Conservation (phyloP, 2,113 vertebrate species). For the Pagrus major region DNA sequence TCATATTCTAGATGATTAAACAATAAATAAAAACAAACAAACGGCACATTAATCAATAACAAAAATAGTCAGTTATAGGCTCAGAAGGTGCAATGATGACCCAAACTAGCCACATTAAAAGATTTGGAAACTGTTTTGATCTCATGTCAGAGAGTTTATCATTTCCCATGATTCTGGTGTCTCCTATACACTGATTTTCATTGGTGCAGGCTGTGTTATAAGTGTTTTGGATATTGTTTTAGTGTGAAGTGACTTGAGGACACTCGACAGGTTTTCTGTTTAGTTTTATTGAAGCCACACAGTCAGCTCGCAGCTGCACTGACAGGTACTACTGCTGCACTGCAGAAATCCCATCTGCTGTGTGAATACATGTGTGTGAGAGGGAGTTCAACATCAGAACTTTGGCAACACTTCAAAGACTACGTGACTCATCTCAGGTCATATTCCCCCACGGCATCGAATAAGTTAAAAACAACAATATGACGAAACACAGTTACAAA, state of each 20-base stretch:
- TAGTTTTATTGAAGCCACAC: conserved; percentile 63
- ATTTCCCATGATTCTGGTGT: not conserved
- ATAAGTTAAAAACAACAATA: conserved; percentile 51
- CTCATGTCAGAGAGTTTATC: too few species aligned
- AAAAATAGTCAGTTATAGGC: too few species aligned
- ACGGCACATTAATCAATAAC: too few species aligned
- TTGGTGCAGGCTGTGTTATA: not conserved
- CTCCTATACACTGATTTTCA: not conserved
- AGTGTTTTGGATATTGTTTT: not conserved
- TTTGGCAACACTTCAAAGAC: conserved; percentile 44
- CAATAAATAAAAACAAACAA: too few species aligned
- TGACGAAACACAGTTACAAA: conserved; percentile 12
- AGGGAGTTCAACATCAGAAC: conserved; percentile 23
- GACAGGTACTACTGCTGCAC: conserved; percentile 21
- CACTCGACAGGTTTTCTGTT: conserved; percentile 10
- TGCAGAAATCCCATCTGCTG: conserved; percentile 46
- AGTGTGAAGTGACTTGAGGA: conserved; percentile 19
- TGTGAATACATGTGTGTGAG: conserved; percentile 12
- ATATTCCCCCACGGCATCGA: not conserved
- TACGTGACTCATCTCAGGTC: conserved; percentile 23
- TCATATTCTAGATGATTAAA: too few species aligned
- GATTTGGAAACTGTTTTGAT: too few species aligned
- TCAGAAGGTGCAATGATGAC: too few species aligned
- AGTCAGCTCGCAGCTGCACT: conserved; percentile 35
- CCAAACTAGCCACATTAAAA: too few species aligned